Percentiles rank a stretch among this genome's conserved stretches.
phyloP scores from a whole-genome alignment of 2,113 vertebrate species.

The Mola mola region DNA sequence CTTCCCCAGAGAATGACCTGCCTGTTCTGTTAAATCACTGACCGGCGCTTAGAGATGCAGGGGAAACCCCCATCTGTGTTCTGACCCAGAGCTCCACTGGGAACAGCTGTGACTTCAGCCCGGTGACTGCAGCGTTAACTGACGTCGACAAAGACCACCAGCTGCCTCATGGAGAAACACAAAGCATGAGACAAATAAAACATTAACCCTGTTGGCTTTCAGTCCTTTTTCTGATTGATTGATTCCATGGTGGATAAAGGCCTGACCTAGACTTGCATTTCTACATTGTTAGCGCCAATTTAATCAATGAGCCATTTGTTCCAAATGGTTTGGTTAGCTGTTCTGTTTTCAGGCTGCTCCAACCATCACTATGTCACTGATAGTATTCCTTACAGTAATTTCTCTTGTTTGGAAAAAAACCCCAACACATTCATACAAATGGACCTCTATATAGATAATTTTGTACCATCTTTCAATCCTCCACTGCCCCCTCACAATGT shows the following conservation, averaged over 20 bases:
- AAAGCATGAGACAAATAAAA: constrained; percentile 32
- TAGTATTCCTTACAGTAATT: too few relatives aligned
- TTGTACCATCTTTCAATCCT: constrained; percentile 3
- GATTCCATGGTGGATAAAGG: constrained; percentile 28
- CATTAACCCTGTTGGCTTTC: constrained; percentile 24
- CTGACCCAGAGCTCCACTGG: constrained; percentile 42
- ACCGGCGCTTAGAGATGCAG: background rate
- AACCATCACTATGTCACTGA: background rate
- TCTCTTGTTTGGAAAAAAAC: too few relatives aligned
- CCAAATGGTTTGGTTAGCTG: constrained; percentile 22
- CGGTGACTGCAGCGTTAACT: constrained; percentile 25
- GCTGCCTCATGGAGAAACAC: constrained; percentile 8
- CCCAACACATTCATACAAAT: background rate
- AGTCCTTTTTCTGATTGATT: constrained; percentile 25
- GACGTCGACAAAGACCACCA: constrained; percentile 34
- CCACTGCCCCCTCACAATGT: background rate
- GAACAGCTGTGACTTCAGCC: constrained; percentile 42
- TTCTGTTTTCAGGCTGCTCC: constrained; percentile 11
- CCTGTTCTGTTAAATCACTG: constrained; percentile 45
- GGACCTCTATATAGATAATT: background rate
- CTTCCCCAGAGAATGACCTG: constrained; percentile 37
- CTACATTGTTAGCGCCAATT: constrained; percentile 7
- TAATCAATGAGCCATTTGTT: constrained; percentile 27
- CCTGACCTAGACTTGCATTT: constrained; percentile 13
- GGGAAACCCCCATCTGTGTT: constrained; percentile 57